Evolutionary conservation across 2,797 vertebrate genomes (phyloP), one percentile per base, ranked within the genome.

Genomic region (Muscicapa comitata): DNA sequence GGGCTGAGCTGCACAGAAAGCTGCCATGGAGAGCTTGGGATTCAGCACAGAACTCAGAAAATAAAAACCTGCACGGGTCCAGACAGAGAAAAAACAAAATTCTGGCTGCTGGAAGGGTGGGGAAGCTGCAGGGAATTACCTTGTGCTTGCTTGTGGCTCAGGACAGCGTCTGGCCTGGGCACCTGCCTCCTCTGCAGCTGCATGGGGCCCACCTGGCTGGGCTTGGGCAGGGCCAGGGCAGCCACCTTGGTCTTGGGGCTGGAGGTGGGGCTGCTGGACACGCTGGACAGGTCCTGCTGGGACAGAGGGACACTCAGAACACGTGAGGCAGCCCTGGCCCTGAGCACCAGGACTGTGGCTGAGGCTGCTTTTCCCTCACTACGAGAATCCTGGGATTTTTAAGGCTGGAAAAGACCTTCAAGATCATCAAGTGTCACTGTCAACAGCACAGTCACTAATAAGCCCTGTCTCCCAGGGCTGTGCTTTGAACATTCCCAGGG

Each of bases 191-290:
- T 99, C 61, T 99, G 98, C 66, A 99, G 97, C 97, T 99, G 99
- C 0, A 99, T 97, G 78, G 98, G 97, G 43, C 98, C 98, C 29
- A 98, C 98, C 82, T 98, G 98, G 94, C 98, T 98, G 88, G 98
- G 98, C 95, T 99, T 99, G 97, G 99, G 99, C 33, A 98, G 97
- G 7, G 99, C 97, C 94, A 99, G 94, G 1, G 98, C 97, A 2
- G 98, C 98, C 23, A 98, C 98, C 97, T 99, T 99, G 53, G 99
- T 98, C 97, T 99, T 99, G 79, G 99, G 99, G 96, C 99, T 99
- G 48, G 99, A 99, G 6, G 99, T 99, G 66, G 99, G 99, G 96
- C 99, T 99, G 97, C 99, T 99, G 95, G 99, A 99, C 75, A 99
- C 99, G 17, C 99, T 99, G 82, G 99, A 99, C 55, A 99, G 96